These are phyloP conservation scores for Tridacna gigas DNA, from an alignment of 2,888 invertebrate species.

Conservation along the genomic window DNA sequence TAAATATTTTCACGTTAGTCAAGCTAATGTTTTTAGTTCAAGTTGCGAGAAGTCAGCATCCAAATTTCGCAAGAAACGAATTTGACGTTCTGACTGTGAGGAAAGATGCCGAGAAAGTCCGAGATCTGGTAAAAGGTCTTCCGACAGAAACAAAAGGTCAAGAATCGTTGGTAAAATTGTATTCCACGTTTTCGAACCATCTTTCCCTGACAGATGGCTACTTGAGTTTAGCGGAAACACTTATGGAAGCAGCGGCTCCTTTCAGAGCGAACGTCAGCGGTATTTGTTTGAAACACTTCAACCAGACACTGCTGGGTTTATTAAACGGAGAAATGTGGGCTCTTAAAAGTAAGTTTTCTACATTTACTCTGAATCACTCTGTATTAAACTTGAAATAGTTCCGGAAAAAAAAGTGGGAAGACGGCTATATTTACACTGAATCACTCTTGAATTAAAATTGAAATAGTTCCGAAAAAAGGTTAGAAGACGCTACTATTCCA, in stretches of 20 bases:
- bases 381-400: not conserved
- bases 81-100: not conserved
- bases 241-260: not conserved
- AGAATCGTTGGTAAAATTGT: not conserved
- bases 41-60: not conserved
- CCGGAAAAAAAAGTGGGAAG: too few species aligned
- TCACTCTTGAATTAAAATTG: not conserved
- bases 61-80: not conserved
- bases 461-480: too few species aligned
- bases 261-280: constrained; percentile 1
- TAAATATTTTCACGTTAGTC: not conserved
- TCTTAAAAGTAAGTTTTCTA: not conserved
- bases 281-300: constrained; percentile 4
- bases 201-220: not conserved
- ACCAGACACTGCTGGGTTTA: not conserved
- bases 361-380: not conserved
- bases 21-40: not conserved
- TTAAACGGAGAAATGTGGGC: constrained; percentile 18
- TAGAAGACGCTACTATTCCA: too few species aligned
- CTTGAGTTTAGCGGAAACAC: not conserved
- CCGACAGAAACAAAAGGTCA: too few species aligned
- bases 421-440: not conserved
- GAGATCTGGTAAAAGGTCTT: not conserved
- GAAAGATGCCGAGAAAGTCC: constrained; percentile 4
- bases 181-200: constrained; percentile 1